These are phyloP conservation scores for Clarias macrocephalus DNA, from an alignment of 2,113 vertebrate genomes.

Conservation along the genomic window DNA sequence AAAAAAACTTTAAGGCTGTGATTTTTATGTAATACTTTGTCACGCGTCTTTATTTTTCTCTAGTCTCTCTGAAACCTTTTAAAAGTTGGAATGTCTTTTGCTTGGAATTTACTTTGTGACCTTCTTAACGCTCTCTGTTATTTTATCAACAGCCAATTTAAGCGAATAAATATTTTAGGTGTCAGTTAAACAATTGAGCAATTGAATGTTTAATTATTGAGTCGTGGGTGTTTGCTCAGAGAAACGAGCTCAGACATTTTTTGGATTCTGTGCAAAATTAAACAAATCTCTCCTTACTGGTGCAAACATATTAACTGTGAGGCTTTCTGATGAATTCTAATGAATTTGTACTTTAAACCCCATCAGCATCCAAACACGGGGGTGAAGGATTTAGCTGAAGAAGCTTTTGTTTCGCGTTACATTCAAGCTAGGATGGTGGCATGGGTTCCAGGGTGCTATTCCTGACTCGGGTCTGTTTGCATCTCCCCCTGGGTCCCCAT, in stretches of 20 bases:
- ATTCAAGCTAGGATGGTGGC: too few species aligned
- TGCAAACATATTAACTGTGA: background rate
- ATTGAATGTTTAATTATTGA: conserved; percentile 35
- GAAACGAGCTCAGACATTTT: background rate
- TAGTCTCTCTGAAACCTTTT: background rate
- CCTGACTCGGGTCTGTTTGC: too few species aligned
- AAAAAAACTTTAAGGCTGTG: background rate
- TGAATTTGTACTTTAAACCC: background rate
- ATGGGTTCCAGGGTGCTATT: too few species aligned
- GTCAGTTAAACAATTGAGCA: conserved; percentile 29
- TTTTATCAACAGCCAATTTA: conserved; percentile 18
- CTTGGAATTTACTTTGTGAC: background rate
- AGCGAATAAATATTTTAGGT: conserved; percentile 30
- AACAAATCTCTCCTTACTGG: background rate
- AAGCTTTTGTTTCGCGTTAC: background rate
- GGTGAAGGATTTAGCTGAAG: background rate
- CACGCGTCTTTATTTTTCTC: background rate
- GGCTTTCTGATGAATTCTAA: background rate
- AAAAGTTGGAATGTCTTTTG: background rate
- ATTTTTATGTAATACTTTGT: background rate
- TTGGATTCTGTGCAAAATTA: background rate
- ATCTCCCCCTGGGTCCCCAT: too few species aligned
- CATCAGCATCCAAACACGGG: too few species aligned
- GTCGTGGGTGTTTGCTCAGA: conserved; percentile 22
- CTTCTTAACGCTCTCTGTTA: background rate